Conservation (phyloP, 2,113 vertebrate species). For the Acinonyx jubatus region DNA sequence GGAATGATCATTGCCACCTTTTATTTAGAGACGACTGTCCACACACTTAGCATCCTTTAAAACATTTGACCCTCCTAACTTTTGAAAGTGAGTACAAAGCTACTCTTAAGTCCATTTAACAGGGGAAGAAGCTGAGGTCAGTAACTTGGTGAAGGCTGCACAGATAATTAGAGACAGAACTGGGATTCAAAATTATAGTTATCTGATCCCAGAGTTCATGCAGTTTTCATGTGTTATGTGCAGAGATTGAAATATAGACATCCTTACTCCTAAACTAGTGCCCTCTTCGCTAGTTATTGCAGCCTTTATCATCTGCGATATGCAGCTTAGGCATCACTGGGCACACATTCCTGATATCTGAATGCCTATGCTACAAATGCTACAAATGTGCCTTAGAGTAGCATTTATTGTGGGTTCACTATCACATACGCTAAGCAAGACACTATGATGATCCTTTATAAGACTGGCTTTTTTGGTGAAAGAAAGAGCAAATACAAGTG, state of each 20-base stretch:
- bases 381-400: neutral
- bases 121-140: neutral
- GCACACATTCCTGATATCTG: neutral
- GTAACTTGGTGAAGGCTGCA: neutral
- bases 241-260: neutral
- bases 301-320: neutral
- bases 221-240: neutral
- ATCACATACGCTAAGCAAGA: neutral
- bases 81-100: neutral
- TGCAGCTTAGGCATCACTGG: neutral
- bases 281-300: neutral
- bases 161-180: neutral
- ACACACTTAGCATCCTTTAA: neutral
- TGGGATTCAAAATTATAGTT: neutral
- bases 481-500: neutral
- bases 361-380: neutral
- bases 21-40: neutral
- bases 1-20: neutral
- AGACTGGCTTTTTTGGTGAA: neutral
- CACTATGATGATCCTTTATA: neutral
- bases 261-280: neutral
- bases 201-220: neutral
- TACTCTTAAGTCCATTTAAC: neutral
- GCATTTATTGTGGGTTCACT: neutral
- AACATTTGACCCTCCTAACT: neutral